A percentile compares a stretch with the other conserved stretches of the same genome.
Conservation (phyloP, 2,797 vertebrate genomes). For the Heteromormyrus szaboi region DNA sequence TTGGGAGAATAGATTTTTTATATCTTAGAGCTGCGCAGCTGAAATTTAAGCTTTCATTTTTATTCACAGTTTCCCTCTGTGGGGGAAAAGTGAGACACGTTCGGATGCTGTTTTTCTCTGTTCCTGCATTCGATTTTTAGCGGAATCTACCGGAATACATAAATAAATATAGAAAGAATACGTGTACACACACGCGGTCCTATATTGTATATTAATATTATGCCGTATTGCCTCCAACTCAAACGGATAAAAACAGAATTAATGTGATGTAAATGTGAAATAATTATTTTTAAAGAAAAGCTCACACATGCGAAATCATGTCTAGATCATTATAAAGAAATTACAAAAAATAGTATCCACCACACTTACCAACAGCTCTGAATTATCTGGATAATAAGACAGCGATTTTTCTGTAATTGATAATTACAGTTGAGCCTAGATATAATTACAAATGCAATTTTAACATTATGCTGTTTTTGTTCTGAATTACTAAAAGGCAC, state of each 20-base stretch:
- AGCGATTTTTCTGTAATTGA: background rate
- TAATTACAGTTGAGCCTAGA: background rate
- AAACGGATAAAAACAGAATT: background rate
- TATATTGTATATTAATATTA: background rate
- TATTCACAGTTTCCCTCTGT: background rate
- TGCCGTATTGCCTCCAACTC: background rate
- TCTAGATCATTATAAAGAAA: background rate
- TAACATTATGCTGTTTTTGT: background rate
- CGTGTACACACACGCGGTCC: background rate
- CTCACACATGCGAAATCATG: background rate
- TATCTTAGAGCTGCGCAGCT: background rate
- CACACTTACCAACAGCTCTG: background rate
- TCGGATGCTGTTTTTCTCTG: background rate
- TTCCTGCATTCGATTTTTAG: background rate
- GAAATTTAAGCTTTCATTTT: background rate
- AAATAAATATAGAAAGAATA: background rate
- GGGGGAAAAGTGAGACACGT: background rate
- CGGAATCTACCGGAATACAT: background rate
- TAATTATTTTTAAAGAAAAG: background rate
- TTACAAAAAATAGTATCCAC: background rate
- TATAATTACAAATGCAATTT: background rate
- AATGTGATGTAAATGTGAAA: background rate
- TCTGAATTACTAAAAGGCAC: background rate
- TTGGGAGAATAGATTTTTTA: background rate
- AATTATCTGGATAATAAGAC: constrained; percentile 2